Evolutionary conservation across 2,797 vertebrate species (phyloP).

Genomic region (Coluber constrictor): DNA sequence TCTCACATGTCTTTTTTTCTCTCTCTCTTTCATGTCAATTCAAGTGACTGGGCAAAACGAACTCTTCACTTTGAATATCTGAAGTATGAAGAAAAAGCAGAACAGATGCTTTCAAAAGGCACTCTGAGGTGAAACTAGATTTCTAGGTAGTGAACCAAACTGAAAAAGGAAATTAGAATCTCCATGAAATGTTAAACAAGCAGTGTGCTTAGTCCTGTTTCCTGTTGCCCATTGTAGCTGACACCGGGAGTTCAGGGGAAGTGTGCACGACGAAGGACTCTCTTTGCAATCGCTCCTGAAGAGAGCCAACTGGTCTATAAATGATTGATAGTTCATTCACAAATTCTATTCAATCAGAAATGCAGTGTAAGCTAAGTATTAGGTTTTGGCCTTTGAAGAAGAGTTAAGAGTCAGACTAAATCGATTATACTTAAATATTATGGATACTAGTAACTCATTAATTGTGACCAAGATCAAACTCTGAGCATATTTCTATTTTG

Average conservation of each 20-base stretch:
- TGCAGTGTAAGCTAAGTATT: neutral
- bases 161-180: neutral
- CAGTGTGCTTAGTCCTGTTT: neutral
- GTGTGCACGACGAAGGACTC: neutral
- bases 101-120: neutral
- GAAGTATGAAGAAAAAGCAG: accelerated
- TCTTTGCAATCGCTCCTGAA: neutral
- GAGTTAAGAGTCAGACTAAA: neutral
- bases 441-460: too few species aligned
- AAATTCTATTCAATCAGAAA: neutral
- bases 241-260: neutral
- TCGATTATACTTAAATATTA: neutral
- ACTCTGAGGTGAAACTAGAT: neutral
- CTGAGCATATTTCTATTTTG: neutral
- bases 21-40: neutral
- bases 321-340: neutral
- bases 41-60: neutral
- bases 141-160: neutral
- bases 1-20: neutral
- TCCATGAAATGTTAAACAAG: neutral
- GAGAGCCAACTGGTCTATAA: neutral
- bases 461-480: neutral
- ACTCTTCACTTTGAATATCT: neutral
- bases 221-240: neutral
- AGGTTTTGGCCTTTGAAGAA: neutral